Evolutionary conservation across 2,113 vertebrate genomes (phyloP), one percentile per base, ranked within the genome.

Genomic region (Platichthys flesus): DNA sequence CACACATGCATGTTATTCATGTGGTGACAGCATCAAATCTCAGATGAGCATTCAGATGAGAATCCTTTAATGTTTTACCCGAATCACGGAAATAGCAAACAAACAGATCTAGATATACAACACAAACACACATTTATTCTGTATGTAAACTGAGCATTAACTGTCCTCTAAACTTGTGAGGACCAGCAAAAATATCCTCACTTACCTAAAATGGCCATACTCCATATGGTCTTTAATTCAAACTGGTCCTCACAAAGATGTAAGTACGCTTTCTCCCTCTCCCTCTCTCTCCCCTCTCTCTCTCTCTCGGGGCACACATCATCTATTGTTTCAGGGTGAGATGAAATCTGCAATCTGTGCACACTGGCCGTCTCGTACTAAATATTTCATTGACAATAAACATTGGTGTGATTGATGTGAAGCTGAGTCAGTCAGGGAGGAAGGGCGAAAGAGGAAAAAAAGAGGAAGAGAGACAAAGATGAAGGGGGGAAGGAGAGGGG

Each of bases 371-470:
- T 23, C 31, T 24, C 40, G n/a, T 72, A 74, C 84, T 91, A 90
- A 92, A 91, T 91, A 91, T 93, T 92, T 90, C 64, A 91, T 86
- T 65, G 83, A 88, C 82, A 90, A 91, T 91, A 92, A 92, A 90
- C 84, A 91, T 21, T 35, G 65, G 61, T 57, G 66, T 85, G 76
- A 90, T 85, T 82, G 84, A 88, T 83, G 82, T 73, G 81, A 75
- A 58, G 82, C 75, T 59, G 62, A 71, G 84, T 62, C 77, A 74
- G 58, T 72, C 37, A 49, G 75, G 63, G 67, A 71, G 72, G 61
- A 37, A 70, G 68, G 54, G 37, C 6, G 2, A 74, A 75, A 57
- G 12, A 40, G 2, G 58, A 31, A 23, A 71, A 2, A 28, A 28
- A n/a, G 24, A n/a, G 21, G 28, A 16, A 55, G 23, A 55, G 23